phyloP scores from a whole-genome alignment of 2,888 invertebrate genomes.

The Melanotus villosus region DNA sequence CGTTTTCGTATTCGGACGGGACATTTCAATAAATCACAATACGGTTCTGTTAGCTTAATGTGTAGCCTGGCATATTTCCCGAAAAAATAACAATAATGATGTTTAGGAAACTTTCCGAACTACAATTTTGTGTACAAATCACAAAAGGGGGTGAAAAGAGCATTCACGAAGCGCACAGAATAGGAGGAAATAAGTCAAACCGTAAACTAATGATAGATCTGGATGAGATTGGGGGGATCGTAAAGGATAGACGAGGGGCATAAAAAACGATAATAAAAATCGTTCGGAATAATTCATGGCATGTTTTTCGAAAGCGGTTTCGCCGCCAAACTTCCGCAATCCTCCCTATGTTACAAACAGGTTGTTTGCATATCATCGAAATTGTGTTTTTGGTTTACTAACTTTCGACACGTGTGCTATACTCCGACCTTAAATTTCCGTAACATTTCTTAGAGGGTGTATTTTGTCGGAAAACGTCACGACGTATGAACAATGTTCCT shows the following conservation, averaged over 20 bases:
- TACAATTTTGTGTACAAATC: too few species aligned
- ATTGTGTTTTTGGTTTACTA: conserved; percentile 10
- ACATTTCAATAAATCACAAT: too few species aligned
- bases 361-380: conserved; percentile 38
- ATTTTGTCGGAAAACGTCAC: conserved; percentile 11
- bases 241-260: conserved; percentile 35
- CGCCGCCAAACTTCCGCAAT: conserved; percentile 27
- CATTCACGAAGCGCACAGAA: conserved; percentile 19
- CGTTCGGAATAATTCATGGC: conserved; percentile 41
- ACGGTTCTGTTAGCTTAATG: too few species aligned
- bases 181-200: conserved; percentile 40
- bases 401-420: not conserved
- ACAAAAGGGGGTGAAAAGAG: conserved; percentile 3
- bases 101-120: too few species aligned
- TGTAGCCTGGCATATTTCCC: too few species aligned
- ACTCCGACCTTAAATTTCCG: not conserved
- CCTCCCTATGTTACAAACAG: conserved; percentile 34
- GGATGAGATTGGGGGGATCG: conserved; percentile 38
- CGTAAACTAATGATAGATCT: conserved; percentile 40
- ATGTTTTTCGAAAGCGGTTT: conserved; percentile 30
- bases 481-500: conserved; percentile 22
- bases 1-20: too few species aligned
- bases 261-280: conserved; percentile 44
- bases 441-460: not conserved
- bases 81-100: too few species aligned